Base-by-base conservation (phyloP, 2,113 vertebrate species). In the Setophaga petechia region DNA sequence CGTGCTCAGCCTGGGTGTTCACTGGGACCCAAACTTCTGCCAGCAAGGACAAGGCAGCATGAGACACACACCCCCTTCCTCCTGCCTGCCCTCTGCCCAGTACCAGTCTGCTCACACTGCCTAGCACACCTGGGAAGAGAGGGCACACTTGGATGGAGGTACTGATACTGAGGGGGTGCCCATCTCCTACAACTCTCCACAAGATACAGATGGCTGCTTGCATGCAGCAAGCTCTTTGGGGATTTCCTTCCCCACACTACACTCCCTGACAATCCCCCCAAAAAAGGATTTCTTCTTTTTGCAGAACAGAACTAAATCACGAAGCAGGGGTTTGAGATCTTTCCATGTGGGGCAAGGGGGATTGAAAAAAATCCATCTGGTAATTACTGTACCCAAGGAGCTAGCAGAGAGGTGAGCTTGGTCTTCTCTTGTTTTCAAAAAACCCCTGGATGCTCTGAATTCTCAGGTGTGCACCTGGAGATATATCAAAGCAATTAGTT, bases 31-130 rank as follows among this genome's bases (percentile, higher is more conserved):
- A 62, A 67, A 69, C 3, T 66, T 44, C 10, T 51, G 33, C 35
- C 72, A 77, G 59, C 18, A 47, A 73, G 59, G 49, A 68, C 0
- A 0, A 55, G 16, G 46, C 52, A 77, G 18, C 0, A 0, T 3
- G 5, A 41, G 31, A 59, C 41, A 59, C 20, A 31, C 3, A 22
- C 6, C 18, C 2, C 1, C 6, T 9, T 3, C 8, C 47, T 88
- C 44, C 49, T 43, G 31, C 30, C 43, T 46, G 51, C 6, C n/a
- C 55, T 31, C 23, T 83, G n/a, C 37, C 30, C 73, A 22, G 52
- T 19, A 12, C 52, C 57, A 25, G 39, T 17, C 22, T 10, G 2
- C 52, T 52, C 4, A 3, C 2, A 1, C 25, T 69, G 44, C 51
- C 62, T 33, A 24, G 46, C 24, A 76, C 21, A 46, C 1, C 27